These are phyloP conservation scores for Amitus sp. DNA, from an alignment of 2,888 invertebrate species.

Conservation along the genomic window DNA sequence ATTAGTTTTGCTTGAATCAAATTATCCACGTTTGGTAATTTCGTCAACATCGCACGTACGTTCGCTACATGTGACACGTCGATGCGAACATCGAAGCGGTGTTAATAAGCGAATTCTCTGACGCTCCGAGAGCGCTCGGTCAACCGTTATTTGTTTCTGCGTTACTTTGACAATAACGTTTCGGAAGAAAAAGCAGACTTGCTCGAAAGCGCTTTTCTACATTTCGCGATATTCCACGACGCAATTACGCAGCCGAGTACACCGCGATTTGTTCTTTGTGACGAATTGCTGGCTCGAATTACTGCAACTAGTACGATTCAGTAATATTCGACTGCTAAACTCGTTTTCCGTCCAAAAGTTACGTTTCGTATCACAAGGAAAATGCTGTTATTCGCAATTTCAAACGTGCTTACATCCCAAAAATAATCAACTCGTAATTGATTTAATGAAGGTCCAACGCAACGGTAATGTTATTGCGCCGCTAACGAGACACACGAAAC, in stretches of 20 bases:
- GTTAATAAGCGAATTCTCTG: slow-evolving; percentile 17
- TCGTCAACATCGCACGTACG: slow-evolving; percentile 2
- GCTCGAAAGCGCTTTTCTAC: neutral
- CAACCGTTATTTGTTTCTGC: slow-evolving; percentile 10
- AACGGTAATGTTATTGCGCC: too few relatives aligned
- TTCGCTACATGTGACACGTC: slow-evolving; percentile 2
- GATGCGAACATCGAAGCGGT: slow-evolving; percentile 2
- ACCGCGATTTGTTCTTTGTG: neutral
- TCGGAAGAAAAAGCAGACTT: slow-evolving; percentile 9
- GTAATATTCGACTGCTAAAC: too few relatives aligned
- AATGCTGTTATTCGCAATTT: neutral
- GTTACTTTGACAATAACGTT: slow-evolving; percentile 20
- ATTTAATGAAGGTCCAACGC: too few relatives aligned
- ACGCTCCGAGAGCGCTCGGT: slow-evolving; percentile 7
- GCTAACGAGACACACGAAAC: too few relatives aligned
- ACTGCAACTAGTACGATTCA: too few relatives aligned
- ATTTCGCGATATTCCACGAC: slow-evolving; percentile 5
- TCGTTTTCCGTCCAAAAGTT: neutral
- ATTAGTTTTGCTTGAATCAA: slow-evolving; percentile 3
- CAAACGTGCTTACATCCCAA: neutral
- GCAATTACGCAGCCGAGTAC: neutral
- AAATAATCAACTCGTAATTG: too few relatives aligned
- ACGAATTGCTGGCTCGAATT: neutral
- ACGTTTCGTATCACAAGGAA: neutral
- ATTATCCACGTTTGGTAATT: slow-evolving; percentile 13